These are phyloP conservation scores for Sterrhoptilus dennistouni DNA, from an alignment of 2,113 vertebrate genomes.

Conservation along the genomic window DNA sequence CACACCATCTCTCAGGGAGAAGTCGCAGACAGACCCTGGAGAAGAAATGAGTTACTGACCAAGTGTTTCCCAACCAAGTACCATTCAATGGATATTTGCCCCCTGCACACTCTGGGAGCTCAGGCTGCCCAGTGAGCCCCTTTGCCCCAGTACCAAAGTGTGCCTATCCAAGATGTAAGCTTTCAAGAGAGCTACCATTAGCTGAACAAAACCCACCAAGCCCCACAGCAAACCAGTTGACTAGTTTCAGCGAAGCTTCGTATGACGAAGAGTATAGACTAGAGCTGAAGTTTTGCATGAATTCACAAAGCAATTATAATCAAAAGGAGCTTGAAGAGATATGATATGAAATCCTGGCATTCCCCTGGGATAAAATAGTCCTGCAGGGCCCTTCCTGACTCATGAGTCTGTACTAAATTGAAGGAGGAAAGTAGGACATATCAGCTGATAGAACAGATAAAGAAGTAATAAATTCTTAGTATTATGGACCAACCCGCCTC, in stretches of 20 bases:
- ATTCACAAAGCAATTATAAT: slow-evolving; percentile 39
- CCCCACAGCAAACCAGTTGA: background rate
- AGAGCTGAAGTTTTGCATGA: slow-evolving; percentile 3
- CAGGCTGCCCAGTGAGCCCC: background rate
- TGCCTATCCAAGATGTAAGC: background rate
- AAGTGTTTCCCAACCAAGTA: background rate
- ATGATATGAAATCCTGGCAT: slow-evolving; percentile 27
- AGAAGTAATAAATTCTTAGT: background rate
- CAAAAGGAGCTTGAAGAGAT: slow-evolving; percentile 40
- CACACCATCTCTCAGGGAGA: slow-evolving; percentile 29
- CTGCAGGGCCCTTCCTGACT: slow-evolving; percentile 33
- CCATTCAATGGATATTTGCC: background rate
- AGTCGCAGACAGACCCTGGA: background rate
- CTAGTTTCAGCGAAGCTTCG: background rate
- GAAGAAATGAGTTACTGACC: slow-evolving; percentile 1
- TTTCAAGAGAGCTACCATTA: background rate
- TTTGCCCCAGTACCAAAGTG: background rate
- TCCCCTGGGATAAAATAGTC: slow-evolving; percentile 35
- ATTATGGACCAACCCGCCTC: background rate
- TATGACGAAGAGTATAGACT: background rate
- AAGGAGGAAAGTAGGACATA: slow-evolving; percentile 44
- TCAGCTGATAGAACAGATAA: slow-evolving; percentile 32
- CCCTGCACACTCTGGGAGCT: background rate
- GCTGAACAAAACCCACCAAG: background rate
- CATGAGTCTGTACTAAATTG: background rate